phyloP scores from a whole-genome alignment of 2,888 invertebrate species.

The Tipula helvola region DNA sequence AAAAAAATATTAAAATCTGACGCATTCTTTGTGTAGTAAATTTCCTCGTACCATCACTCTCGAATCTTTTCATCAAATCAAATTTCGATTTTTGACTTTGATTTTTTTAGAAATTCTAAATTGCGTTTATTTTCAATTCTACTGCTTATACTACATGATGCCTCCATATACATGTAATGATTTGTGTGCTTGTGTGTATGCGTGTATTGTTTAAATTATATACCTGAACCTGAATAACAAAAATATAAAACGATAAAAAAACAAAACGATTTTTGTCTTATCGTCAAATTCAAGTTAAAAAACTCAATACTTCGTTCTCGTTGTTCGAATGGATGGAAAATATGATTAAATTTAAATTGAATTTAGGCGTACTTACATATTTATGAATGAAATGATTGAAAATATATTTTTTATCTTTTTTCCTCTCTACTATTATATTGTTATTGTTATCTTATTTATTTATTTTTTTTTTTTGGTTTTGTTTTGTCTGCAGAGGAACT shows the following conservation, averaged over 20 bases:
- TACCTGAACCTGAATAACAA: neutral
- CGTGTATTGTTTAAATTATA: neutral
- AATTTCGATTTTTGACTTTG: neutral
- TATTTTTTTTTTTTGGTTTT: neutral
- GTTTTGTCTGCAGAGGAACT: neutral
- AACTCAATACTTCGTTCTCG: neutral
- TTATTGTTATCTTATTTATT: neutral
- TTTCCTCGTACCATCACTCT: neutral
- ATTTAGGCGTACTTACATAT: neutral
- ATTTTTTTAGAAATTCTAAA: neutral
- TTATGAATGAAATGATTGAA: neutral
- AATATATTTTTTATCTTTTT: neutral
- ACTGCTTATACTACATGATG: too few species aligned
- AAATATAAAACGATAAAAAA: neutral
- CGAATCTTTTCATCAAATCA: neutral
- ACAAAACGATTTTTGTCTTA: slow-evolving; percentile 4
- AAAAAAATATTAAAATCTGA: neutral
- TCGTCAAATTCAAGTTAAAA: neutral
- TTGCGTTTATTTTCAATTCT: neutral
- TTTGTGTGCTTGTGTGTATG: neutral
- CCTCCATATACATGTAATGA: neutral
- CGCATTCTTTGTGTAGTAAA: neutral
- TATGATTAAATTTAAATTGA: slow-evolving; percentile 4
- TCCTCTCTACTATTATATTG: neutral
- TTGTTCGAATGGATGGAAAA: neutral